Evolutionary conservation across 2,797 vertebrate genomes (phyloP).

Genomic region (Bradypodion ventrale): DNA sequence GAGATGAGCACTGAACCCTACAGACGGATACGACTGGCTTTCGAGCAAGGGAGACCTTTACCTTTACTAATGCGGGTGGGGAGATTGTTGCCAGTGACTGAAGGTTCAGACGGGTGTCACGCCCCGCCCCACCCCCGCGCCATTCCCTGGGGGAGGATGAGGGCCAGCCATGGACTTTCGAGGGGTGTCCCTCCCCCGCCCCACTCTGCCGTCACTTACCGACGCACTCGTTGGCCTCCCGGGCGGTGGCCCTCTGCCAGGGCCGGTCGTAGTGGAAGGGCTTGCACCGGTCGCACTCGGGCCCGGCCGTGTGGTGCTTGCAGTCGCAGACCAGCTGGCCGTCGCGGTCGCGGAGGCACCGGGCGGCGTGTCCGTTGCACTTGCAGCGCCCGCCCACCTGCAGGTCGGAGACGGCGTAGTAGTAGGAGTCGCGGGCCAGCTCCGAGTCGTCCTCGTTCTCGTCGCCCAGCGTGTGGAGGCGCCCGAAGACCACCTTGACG

Average conservation of each 20-base stretch:
- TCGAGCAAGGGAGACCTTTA: no score
- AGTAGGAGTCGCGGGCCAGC: slow-evolving; percentile 95
- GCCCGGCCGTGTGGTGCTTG: slow-evolving; percentile 96
- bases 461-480: slow-evolving; percentile 95
- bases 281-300: slow-evolving; percentile 98
- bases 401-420: slow-evolving; percentile 96
- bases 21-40: no score
- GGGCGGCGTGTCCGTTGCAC: slow-evolving; percentile 97
- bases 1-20: no score
- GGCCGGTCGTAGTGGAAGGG: slow-evolving; percentile 98
- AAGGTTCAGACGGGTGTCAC: no score
- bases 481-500: slow-evolving; percentile 94
- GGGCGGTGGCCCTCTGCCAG: slow-evolving; percentile 95
- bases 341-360: slow-evolving; percentile 90
- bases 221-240: slow-evolving; percentile 97
- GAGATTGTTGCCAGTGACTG: no score
- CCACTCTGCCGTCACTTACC: no score
- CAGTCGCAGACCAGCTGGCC: slow-evolving; percentile 95
- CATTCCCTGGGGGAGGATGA: not conserved
- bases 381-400: slow-evolving; percentile 98
- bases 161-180: no score
- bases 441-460: slow-evolving; percentile 98
- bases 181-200: not conserved
- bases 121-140: not conserved
- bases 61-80: no score